These are phyloP conservation scores for Clitarchus hookeri DNA, from an alignment of 2,888 invertebrate species.

Conservation along the genomic window DNA sequence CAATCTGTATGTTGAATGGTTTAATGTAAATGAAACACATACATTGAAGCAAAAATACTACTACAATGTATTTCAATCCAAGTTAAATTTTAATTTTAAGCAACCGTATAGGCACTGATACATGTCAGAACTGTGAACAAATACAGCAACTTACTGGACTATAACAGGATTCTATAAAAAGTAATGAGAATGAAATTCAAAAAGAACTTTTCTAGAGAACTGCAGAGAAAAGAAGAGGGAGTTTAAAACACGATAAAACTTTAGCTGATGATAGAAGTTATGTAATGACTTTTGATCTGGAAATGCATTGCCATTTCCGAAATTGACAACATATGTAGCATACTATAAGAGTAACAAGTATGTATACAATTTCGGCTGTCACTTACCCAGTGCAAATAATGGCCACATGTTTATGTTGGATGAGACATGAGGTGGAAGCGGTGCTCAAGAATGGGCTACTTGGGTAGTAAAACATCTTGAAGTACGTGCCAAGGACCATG, in stretches of 20 bases:
- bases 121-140: too few relatives aligned
- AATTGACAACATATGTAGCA: neutral
- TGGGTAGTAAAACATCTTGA: neutral
- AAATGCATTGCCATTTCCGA: neutral
- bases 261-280: neutral
- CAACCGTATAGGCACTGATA: too few relatives aligned
- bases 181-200: too few relatives aligned
- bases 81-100: too few relatives aligned
- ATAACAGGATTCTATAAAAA: too few relatives aligned
- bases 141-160: too few relatives aligned
- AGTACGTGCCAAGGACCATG: neutral
- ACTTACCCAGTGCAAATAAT: neutral
- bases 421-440: too few relatives aligned
- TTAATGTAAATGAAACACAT: too few relatives aligned
- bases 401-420: neutral
- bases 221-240: slow-evolving; percentile 17
- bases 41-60: too few relatives aligned
- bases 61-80: too few relatives aligned
- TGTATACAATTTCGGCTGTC: slow-evolving; percentile 12
- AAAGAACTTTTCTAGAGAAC: neutral
- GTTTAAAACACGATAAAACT: neutral
- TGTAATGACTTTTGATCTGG: slow-evolving; percentile 20
- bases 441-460: neutral
- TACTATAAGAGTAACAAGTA: slow-evolving; percentile 41
- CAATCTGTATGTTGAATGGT: too few relatives aligned